These are phyloP conservation scores for Phoxinus dragarum DNA, from an alignment of 2,797 vertebrate genomes.

Conservation along the genomic window DNA sequence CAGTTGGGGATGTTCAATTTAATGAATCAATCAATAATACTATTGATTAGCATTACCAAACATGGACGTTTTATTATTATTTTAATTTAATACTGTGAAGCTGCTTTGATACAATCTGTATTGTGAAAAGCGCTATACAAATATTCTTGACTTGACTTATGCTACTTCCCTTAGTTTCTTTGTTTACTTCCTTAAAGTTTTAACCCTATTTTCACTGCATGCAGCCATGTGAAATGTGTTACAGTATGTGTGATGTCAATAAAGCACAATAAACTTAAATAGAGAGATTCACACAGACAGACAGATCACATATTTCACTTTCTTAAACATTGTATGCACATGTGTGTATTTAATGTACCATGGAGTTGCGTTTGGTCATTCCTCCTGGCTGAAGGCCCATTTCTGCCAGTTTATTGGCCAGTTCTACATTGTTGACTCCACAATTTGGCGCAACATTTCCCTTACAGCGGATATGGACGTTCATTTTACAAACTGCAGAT, in stretches of 20 bases:
- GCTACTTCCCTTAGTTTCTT: not conserved
- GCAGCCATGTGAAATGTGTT: not conserved
- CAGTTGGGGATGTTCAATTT: too few relatives aligned
- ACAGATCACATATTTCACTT: not conserved
- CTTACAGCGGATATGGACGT: slow-evolving; percentile 94
- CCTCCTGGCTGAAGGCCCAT: slow-evolving; percentile 93
- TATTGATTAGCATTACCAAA: too few relatives aligned
- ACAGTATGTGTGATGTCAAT: not conserved
- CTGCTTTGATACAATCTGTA: too few relatives aligned
- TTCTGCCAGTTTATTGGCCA: slow-evolving; percentile 91
- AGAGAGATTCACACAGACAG: not conserved
- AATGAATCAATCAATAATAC: too few relatives aligned
- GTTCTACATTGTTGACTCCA: slow-evolving; percentile 92
- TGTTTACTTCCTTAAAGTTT: slow-evolving; percentile 9
- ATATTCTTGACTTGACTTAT: too few relatives aligned
- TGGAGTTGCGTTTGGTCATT: slow-evolving; percentile 76
- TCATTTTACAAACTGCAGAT: slow-evolving; percentile 92
- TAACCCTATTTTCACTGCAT: not conserved
- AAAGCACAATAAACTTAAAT: slow-evolving; percentile 7
- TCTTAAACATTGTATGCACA: not conserved
- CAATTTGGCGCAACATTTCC: slow-evolving; percentile 94
- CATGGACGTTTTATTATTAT: too few relatives aligned
- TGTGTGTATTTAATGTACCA: slow-evolving; percentile 66
- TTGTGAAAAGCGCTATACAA: too few relatives aligned
- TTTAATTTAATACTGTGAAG: too few relatives aligned